Percentiles rank a stretch among this genome's conserved stretches.
Evolutionary conservation across 2,888 invertebrate species (phyloP).

Genomic region (Pseudococcus longispinus): DNA sequence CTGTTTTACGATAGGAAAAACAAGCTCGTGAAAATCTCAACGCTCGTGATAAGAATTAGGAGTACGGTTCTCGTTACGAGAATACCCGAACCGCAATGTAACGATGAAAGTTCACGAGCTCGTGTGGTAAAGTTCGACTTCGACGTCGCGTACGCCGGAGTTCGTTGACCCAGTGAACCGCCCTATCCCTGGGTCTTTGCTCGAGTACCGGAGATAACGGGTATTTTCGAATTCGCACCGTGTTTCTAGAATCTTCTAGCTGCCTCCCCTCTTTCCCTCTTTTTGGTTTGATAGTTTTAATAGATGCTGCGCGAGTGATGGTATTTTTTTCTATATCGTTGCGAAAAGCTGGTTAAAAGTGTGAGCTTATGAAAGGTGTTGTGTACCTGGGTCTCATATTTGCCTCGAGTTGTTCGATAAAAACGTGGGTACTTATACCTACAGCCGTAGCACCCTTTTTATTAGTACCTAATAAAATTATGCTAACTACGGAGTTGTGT

Average conservation of each 20-base stretch:
- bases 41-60: not conserved
- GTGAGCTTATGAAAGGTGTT: not conserved
- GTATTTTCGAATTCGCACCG: not conserved
- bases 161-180: not conserved
- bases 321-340: not conserved
- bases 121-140: conserved; percentile 21
- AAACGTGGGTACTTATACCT: not conserved
- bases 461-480: conserved; percentile 18
- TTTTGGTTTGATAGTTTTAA: not conserved
- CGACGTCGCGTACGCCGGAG: not conserved
- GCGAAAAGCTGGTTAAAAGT: not conserved
- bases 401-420: not conserved
- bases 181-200: not conserved
- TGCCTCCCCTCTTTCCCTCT: not conserved
- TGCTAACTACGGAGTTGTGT: not conserved
- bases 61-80: not conserved
- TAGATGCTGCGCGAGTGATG: not conserved
- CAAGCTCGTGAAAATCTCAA: not conserved
- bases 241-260: not conserved
- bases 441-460: not conserved
- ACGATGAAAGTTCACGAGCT: conserved; percentile 20
- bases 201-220: not conserved
- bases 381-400: not conserved
- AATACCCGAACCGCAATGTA: not conserved
- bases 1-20: not conserved